These are phyloP conservation scores for Sminthurinus aureus DNA, from an alignment of 2,888 invertebrate species.

Conservation along the genomic window DNA sequence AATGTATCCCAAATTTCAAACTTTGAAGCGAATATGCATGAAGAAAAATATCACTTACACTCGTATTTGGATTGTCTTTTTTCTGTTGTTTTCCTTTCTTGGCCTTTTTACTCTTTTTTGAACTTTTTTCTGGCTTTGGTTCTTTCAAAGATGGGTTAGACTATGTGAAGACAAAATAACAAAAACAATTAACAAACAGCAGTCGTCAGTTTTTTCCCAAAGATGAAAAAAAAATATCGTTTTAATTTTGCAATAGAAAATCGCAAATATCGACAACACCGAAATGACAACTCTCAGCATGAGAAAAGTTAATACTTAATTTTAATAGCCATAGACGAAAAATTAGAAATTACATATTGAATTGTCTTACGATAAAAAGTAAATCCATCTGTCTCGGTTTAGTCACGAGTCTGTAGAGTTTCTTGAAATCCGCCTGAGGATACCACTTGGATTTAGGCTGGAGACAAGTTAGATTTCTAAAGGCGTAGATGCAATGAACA, in stretches of 20 bases:
- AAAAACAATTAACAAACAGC: too few species aligned
- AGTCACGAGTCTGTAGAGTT: slow-evolving; percentile 69
- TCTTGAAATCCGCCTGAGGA: slow-evolving; percentile 67
- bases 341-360: background rate
- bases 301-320: too few species aligned
- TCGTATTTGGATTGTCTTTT: slow-evolving; percentile 26
- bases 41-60: slow-evolving; percentile 7
- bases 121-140: background rate
- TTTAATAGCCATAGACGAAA: background rate
- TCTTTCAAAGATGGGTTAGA: background rate
- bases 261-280: too few species aligned
- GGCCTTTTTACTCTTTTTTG: background rate
- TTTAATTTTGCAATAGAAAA: too few species aligned
- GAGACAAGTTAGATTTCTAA: slow-evolving; percentile 73
- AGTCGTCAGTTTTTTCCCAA: too few species aligned
- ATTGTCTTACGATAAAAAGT: slow-evolving; percentile 46
- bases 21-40: too few species aligned
- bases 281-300: background rate
- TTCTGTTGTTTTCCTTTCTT: slow-evolving; percentile 11
- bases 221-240: too few species aligned
- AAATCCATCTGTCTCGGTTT: slow-evolving; percentile 36
- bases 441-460: slow-evolving; percentile 50
- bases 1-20: background rate
- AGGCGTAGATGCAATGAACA: slow-evolving; percentile 73
- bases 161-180: background rate